phyloP scores from a whole-genome alignment of 2,888 invertebrate species.

The Cephonodes hylas region DNA sequence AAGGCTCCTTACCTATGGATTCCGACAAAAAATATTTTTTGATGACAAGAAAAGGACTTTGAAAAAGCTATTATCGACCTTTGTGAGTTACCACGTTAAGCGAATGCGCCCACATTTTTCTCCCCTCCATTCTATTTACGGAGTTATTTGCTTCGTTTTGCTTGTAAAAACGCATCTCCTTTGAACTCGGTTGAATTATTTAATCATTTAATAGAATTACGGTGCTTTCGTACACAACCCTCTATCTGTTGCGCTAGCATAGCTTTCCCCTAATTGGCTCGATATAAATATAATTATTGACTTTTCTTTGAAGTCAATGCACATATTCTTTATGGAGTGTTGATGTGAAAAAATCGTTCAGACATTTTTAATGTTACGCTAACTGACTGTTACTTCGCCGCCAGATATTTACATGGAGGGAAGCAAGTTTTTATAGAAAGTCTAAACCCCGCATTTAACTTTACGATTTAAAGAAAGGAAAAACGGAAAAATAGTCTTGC shows the following conservation, averaged over 20 bases:
- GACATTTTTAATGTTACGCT: conserved; percentile 17
- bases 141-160: conserved; percentile 72
- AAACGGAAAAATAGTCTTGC: too few relatives aligned
- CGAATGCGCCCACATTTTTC: conserved; percentile 58
- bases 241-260: conserved; percentile 61
- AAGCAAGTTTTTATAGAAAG: background rate
- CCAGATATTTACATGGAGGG: background rate
- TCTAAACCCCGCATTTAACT: too few relatives aligned
- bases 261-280: conserved; percentile 62
- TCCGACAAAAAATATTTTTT: conserved; percentile 12
- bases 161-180: conserved; percentile 75
- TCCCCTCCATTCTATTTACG: conserved; percentile 58
- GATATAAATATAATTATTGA: conserved; percentile 58
- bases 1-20: background rate
- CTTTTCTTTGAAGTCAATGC: conserved; percentile 42
- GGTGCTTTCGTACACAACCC: conserved; percentile 52
- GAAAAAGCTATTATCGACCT: conserved; percentile 32
- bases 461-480: too few relatives aligned
- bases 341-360: conserved; percentile 33
- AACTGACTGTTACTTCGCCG: background rate
- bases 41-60: conserved; percentile 13
- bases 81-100: conserved; percentile 42
- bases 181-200: conserved; percentile 77
- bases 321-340: conserved; percentile 27
- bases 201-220: conserved; percentile 79